Conservation (phyloP, 2,113 vertebrate genomes). For the Pelecanus crispus region DNA sequence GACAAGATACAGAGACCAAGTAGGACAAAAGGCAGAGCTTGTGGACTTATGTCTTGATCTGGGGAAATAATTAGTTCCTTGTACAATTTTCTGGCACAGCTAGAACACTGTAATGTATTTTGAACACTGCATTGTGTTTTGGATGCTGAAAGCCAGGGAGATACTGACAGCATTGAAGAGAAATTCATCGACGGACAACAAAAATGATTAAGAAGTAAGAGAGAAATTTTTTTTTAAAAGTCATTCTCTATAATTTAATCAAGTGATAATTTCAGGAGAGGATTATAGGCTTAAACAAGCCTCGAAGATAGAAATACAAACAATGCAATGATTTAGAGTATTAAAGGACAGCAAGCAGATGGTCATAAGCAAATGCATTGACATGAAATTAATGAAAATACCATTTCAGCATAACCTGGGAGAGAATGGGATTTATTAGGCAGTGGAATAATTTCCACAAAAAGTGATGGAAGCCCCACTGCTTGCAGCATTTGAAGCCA, state of each 20-base stretch:
- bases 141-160: neutral
- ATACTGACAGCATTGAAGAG: neutral
- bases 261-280: slow-evolving; percentile 9
- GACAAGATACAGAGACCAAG: neutral
- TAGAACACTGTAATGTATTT: neutral
- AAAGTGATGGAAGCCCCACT: neutral
- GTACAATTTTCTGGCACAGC: neutral
- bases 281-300: slow-evolving; percentile 28
- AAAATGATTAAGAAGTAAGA: neutral
- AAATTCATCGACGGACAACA: neutral
- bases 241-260: slow-evolving; percentile 26
- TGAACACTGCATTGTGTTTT: neutral
- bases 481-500: neutral
- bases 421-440: neutral
- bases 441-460: neutral
- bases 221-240: neutral
- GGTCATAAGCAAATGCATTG: neutral
- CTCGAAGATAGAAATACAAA: neutral
- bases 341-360: slow-evolving; percentile 45
- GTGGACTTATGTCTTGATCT: neutral
- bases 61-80: neutral
- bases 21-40: neutral
- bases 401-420: neutral
- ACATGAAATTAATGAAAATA: slow-evolving; percentile 43
- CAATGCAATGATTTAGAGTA: neutral